A percentile compares a stretch with the other conserved stretches of the same genome.
These are phyloP conservation scores for Myopa testacea DNA, from an alignment of 2,888 invertebrate genomes.

Conservation along the genomic window DNA sequence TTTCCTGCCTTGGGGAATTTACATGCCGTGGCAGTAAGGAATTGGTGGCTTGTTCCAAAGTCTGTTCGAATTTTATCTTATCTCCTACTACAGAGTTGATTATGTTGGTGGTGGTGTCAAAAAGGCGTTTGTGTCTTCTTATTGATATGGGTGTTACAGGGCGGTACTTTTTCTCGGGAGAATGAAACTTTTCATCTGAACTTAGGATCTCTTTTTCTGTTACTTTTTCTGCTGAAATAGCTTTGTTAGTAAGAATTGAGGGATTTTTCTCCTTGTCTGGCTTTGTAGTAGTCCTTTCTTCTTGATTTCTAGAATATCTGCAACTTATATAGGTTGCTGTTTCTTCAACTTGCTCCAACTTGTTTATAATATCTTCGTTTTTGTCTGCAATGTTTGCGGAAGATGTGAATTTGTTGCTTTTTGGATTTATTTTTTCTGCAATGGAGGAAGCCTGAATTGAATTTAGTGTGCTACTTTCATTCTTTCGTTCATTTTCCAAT, in stretches of 20 bases:
- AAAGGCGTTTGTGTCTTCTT: constrained; percentile 63
- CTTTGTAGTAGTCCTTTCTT: not conserved
- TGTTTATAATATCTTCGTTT: not conserved
- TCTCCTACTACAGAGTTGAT: too few species aligned
- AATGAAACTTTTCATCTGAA: constrained; percentile 64
- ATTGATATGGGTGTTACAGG: constrained; percentile 66
- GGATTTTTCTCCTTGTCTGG: not conserved
- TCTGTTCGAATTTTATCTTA: constrained; percentile 17
- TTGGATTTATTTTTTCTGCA: constrained; percentile 47
- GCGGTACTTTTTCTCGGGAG: constrained; percentile 61
- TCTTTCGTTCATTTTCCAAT: not conserved
- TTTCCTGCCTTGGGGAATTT: constrained; percentile 39
- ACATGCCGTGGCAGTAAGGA: not conserved
- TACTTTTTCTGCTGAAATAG: constrained; percentile 50
- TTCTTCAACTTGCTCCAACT: not conserved
- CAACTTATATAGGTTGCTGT: not conserved
- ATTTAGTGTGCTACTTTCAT: not conserved
- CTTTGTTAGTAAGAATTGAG: not conserved
- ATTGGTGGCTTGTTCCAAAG: not conserved
- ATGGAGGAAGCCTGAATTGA: constrained; percentile 44
- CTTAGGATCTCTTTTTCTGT: constrained; percentile 64
- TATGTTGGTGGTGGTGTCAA: constrained; percentile 42
- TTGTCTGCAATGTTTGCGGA: not conserved
- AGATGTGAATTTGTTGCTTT: constrained; percentile 42
- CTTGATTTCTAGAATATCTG: not conserved